These are phyloP conservation scores for Caenorhabditis sp. DNA, from an alignment of 2,888 invertebrate genomes.

Conservation along the genomic window DNA sequence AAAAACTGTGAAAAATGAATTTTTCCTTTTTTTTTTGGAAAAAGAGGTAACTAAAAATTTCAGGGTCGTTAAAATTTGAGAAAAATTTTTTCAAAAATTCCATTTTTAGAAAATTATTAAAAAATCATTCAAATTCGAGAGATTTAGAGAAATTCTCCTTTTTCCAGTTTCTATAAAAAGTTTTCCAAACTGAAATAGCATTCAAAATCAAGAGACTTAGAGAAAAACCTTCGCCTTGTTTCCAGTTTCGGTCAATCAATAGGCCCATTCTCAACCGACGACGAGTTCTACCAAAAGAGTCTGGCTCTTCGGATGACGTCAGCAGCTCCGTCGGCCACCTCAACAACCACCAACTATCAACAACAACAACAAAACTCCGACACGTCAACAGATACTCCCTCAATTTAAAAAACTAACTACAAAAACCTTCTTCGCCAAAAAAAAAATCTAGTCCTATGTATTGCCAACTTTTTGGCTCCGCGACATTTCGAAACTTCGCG, in stretches of 20 bases:
- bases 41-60: too few species aligned
- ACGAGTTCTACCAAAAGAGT: slow-evolving; percentile 62
- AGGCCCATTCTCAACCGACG: slow-evolving; percentile 53
- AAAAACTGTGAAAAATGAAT: too few species aligned
- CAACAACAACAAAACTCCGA: slow-evolving; percentile 25
- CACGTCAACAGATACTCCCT: slow-evolving; percentile 24
- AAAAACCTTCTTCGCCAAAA: too few species aligned
- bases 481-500: too few species aligned
- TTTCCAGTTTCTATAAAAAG: background rate
- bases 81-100: too few species aligned
- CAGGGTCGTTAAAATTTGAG: too few species aligned
- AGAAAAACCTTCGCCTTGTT: background rate
- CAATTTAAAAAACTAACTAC: slow-evolving; percentile 35
- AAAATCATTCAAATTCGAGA: too few species aligned
- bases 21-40: too few species aligned
- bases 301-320: slow-evolving; percentile 48
- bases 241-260: slow-evolving; percentile 50
- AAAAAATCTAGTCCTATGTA: too few species aligned
- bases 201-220: background rate
- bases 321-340: slow-evolving; percentile 26
- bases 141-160: background rate
- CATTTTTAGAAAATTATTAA: too few species aligned
- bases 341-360: slow-evolving; percentile 30
- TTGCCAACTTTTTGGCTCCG: too few species aligned
- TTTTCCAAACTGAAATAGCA: background rate